These are phyloP conservation scores for Scaptomyza montana DNA, from an alignment of 1,140 invertebrate genomes.

Conservation along the genomic window DNA sequence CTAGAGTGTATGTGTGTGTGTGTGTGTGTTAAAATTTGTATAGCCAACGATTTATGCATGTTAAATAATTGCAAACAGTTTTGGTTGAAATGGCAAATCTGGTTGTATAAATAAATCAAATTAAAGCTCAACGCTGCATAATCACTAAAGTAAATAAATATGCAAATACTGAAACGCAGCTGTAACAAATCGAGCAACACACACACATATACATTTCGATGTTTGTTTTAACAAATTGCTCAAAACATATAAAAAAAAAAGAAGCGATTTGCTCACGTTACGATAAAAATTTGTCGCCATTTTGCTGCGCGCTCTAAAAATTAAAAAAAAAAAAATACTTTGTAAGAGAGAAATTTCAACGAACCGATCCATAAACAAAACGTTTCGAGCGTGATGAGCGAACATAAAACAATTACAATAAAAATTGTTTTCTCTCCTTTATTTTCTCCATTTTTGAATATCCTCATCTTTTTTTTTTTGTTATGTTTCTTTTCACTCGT, in stretches of 20 bases:
- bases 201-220: conserved; percentile 59
- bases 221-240: conserved; percentile 82
- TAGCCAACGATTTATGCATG: conserved; percentile 15
- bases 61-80: conserved; percentile 47
- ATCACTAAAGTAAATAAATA: conserved; percentile 74
- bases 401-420: conserved; percentile 71
- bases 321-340: neutral
- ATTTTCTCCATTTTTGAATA: neutral
- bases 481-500: conserved; percentile 10
- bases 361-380: conserved; percentile 52
- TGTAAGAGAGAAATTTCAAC: conserved; percentile 10
- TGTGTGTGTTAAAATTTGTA: neutral
- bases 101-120: conserved; percentile 73
- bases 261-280: neutral
- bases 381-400: conserved; percentile 50
- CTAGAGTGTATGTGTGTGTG: too few relatives aligned
- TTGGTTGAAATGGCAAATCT: conserved; percentile 41
- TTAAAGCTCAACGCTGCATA: conserved; percentile 69
- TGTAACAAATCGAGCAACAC: conserved; percentile 12
- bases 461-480: neutral
- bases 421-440: conserved; percentile 25
- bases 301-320: conserved; percentile 13
- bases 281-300: conserved; percentile 70
- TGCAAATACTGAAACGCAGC: conserved; percentile 37
- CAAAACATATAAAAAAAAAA: conserved; percentile 17